phyloP scores from a whole-genome alignment of 1,140 invertebrate species.

The Drosophila chauvacae region DNA sequence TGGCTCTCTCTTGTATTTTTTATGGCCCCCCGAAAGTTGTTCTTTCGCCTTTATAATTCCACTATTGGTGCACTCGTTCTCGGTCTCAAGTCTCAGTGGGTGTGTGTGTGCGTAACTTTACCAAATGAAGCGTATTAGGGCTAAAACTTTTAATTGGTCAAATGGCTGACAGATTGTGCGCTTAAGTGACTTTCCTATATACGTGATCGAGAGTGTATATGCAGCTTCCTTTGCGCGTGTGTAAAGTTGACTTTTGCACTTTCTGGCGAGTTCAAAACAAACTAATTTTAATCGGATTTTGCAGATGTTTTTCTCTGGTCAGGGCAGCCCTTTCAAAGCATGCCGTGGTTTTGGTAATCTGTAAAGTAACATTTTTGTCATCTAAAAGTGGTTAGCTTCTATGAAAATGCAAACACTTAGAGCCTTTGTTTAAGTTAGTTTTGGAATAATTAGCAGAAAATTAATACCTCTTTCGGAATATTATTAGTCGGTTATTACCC shows the following conservation, averaged over 20 bases:
- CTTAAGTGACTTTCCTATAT: conserved; percentile 69
- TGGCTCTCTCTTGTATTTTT: conserved; percentile 33
- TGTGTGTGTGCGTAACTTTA: conserved; percentile 63
- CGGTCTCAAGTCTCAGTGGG: conserved; percentile 13
- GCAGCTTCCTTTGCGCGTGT: conserved; percentile 14
- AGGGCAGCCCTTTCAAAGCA: background rate
- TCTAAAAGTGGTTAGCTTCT: background rate
- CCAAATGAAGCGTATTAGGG: conserved; percentile 83
- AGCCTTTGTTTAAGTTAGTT: background rate
- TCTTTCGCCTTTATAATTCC: conserved; percentile 51
- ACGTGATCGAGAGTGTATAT: conserved; percentile 12
- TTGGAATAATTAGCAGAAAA: background rate
- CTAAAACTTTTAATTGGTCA: conserved; percentile 82
- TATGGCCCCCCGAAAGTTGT: conserved; percentile 52
- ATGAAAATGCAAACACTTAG: no score
- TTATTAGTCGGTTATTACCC: background rate
- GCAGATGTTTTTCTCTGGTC: conserved; percentile 10
- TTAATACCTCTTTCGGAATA: background rate
- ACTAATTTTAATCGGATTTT: conserved; percentile 76
- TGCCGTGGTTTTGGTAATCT: conserved; percentile 8
- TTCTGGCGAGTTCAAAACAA: conserved; percentile 58
- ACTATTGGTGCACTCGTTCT: conserved; percentile 46
- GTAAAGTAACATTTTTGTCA: background rate
- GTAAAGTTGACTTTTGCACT: conserved; percentile 70
- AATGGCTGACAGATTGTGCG: conserved; percentile 78